Percentiles rank a stretch among this genome's conserved stretches.
These are phyloP conservation scores for Myotis yumanensis DNA, from an alignment of 2,113 vertebrate species.

Conservation along the genomic window DNA sequence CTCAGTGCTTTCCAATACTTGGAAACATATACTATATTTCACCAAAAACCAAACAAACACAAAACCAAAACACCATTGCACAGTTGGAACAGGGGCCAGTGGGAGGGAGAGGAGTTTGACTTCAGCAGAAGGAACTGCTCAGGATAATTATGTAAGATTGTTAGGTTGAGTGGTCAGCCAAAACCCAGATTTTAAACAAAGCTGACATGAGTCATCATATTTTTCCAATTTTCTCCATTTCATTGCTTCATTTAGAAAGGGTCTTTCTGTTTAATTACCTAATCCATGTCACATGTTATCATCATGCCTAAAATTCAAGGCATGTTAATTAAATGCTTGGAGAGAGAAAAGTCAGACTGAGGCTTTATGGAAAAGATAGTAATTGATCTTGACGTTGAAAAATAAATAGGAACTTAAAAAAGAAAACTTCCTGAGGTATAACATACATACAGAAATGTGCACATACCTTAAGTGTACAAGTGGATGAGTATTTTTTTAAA, in stretches of 20 bases:
- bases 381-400: conserved; percentile 25
- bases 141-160: background rate
- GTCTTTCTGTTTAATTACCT: background rate
- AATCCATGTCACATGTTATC: background rate
- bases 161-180: background rate
- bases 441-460: background rate
- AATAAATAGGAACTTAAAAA: background rate
- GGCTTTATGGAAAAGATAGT: background rate
- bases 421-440: background rate
- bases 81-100: background rate
- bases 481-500: background rate
- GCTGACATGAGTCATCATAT: background rate
- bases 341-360: background rate
- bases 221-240: background rate
- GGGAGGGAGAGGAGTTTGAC: background rate
- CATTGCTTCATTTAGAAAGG: background rate
- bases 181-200: background rate
- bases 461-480: background rate
- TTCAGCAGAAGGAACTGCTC: background rate
- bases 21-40: background rate
- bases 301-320: conserved; percentile 20
- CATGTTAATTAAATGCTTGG: background rate
- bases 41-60: background rate
- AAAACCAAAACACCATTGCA: background rate
- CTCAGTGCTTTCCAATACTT: conserved; percentile 4